These are phyloP conservation scores for Daboia siamensis DNA, from an alignment of 2,113 vertebrate genomes.

Conservation along the genomic window DNA sequence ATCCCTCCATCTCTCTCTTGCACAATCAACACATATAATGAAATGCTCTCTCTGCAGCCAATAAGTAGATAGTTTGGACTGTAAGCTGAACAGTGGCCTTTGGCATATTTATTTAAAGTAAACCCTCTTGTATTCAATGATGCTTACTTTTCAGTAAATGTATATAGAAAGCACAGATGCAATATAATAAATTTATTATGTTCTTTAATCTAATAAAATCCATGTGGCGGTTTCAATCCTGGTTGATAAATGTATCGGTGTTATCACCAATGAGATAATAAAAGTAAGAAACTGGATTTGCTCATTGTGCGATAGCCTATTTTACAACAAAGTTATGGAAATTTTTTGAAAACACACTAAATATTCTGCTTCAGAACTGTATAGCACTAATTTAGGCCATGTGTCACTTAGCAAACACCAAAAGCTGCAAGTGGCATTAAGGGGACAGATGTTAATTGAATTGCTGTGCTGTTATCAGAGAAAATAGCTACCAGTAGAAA, in stretches of 20 bases:
- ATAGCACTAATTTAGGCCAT: conserved; percentile 51
- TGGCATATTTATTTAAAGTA: not conserved
- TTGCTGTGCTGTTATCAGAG: conserved; percentile 43
- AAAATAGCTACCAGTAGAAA: conserved; percentile 60
- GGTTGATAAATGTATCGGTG: not conserved
- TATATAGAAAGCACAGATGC: not conserved
- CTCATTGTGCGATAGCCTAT: not conserved
- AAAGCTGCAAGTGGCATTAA: conserved; percentile 46
- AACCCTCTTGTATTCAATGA: not conserved
- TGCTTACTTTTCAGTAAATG: not conserved
- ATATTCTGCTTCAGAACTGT: not conserved
- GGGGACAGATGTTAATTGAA: conserved; percentile 70
- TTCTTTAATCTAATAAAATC: not conserved
- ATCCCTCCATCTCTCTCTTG: not conserved
- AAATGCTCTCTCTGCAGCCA: not conserved
- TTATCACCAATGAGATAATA: not conserved
- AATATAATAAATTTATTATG: not conserved
- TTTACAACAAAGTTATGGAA: conserved; percentile 10
- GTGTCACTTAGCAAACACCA: conserved; percentile 57
- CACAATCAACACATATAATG: not conserved
- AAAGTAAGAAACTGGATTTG: not conserved
- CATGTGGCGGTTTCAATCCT: not conserved
- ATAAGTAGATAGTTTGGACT: not conserved
- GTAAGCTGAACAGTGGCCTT: not conserved
- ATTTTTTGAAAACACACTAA: conserved; percentile 21